These are phyloP conservation scores for Leucoraja erinaceus DNA, from an alignment of 2,113 vertebrate genomes.

Conservation along the genomic window DNA sequence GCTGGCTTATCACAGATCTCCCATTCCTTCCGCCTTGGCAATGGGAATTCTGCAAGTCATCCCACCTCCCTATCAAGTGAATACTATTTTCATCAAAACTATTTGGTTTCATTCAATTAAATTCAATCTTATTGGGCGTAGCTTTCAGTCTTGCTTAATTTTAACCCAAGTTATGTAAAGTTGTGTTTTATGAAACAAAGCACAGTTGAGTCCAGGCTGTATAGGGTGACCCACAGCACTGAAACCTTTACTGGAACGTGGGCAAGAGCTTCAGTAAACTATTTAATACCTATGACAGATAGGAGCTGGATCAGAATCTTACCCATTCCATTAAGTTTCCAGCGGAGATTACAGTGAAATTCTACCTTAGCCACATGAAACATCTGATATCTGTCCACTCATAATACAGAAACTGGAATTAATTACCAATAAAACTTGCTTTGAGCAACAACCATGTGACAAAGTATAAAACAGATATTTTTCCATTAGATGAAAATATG, in stretches of 20 bases:
- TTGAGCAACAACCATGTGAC: background rate
- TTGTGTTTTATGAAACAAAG: background rate
- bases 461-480: background rate
- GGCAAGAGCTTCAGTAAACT: slow-evolving; percentile 10
- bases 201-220: background rate
- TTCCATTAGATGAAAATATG: background rate
- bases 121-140: slow-evolving; percentile 4
- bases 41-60: slow-evolving; percentile 32
- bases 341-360: slow-evolving; percentile 29
- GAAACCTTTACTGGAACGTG: background rate
- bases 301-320: slow-evolving; percentile 18
- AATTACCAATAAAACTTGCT: background rate
- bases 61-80: slow-evolving; percentile 29
- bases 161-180: slow-evolving; percentile 3
- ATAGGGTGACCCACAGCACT: background rate
- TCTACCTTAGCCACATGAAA: slow-evolving; percentile 28
- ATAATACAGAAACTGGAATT: background rate
- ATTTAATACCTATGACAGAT: background rate
- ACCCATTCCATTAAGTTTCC: slow-evolving; percentile 24
- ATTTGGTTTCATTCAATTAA: slow-evolving; percentile 37
- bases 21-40: background rate
- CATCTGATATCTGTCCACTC: background rate
- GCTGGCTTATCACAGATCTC: background rate
- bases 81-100: slow-evolving; percentile 26
- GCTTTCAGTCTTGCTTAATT: background rate